Base-by-base conservation (phyloP, 1,140 invertebrate genomes). In the Teleogryllus occipitalis region DNA sequence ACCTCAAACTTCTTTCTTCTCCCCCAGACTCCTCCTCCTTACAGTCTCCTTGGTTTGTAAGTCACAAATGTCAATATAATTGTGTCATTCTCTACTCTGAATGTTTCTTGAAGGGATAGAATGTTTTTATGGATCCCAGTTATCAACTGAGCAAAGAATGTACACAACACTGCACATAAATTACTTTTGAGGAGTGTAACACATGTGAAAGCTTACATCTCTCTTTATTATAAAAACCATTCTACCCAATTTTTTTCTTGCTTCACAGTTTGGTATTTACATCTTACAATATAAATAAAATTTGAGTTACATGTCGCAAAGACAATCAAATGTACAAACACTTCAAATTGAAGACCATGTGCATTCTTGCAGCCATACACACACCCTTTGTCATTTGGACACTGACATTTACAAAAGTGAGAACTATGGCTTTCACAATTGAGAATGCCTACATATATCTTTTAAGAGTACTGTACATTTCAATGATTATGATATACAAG, bases 401-500 rank as follows among this genome's bases (percentile, higher is more conserved):
- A 14, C 18, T 65, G 10, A 65, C 54, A 65, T 65, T 65, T 65
- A 65, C 54, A 65, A 65, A 39, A 65, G 10, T 65, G 54, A 18
- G 54, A 65, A 14, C 18, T 18, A 10, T 14, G 54, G 18, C 54
- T 14, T 65, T 65, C 54, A 39, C 27, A 39, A 39, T 7, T 65
- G 10, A 65, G 54, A 65, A 65, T 65, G 54, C 18, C 54, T 65
- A 65, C 18, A 65, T 14, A 65, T 10, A 65, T 65, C 54, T 65
- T 18, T 15, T 18, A 65, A 65, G 54, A 65, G 10, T 65, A 65
- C 54, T 65, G 54, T 65, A 65, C 54, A 65, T 65, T 18, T 65
- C 54, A 65, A 65, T 65, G 54, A 65, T 65, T 65, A 65, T 65
- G 54, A 65, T 65, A 65, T 65, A 65, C 54, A 65, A 65, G 54